These are phyloP conservation scores for Lepus americanus DNA, from an alignment of 2,113 vertebrate species.

Conservation along the genomic window DNA sequence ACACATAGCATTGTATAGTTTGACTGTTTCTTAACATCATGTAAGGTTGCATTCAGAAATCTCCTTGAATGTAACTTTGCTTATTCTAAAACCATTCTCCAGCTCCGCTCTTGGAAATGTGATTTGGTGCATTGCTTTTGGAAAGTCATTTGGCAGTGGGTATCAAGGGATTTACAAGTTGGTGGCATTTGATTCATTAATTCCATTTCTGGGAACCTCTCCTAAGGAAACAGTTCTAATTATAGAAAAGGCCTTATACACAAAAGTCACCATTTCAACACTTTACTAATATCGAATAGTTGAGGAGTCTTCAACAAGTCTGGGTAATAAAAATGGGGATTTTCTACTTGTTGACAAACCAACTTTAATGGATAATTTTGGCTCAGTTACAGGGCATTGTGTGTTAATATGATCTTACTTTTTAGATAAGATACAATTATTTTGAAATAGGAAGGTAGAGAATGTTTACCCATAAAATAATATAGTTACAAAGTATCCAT, in stretches of 20 bases:
- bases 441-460: neutral
- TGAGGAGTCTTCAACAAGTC: constrained; percentile 50
- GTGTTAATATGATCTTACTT: constrained; percentile 10
- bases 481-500: neutral
- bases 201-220: constrained; percentile 82
- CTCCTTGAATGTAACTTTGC: constrained; percentile 30
- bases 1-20: neutral
- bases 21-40: constrained; percentile 60
- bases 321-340: constrained; percentile 38
- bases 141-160: constrained; percentile 73
- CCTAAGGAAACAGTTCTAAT: constrained; percentile 83
- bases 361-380: constrained; percentile 46
- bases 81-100: constrained; percentile 62
- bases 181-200: constrained; percentile 82
- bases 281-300: constrained; percentile 66
- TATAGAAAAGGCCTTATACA: constrained; percentile 76
- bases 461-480: neutral
- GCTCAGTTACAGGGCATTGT: neutral
- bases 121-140: constrained; percentile 74
- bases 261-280: constrained; percentile 73
- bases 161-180: constrained; percentile 83
- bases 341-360: constrained; percentile 47
- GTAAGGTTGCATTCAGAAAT: constrained; percentile 38
- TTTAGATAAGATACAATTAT: constrained; percentile 53
- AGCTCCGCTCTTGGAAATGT: constrained; percentile 71